Percentiles rank a stretch among this genome's conserved stretches.
Conservation (phyloP, 2,888 invertebrate genomes). For the Clusia tigrina region DNA sequence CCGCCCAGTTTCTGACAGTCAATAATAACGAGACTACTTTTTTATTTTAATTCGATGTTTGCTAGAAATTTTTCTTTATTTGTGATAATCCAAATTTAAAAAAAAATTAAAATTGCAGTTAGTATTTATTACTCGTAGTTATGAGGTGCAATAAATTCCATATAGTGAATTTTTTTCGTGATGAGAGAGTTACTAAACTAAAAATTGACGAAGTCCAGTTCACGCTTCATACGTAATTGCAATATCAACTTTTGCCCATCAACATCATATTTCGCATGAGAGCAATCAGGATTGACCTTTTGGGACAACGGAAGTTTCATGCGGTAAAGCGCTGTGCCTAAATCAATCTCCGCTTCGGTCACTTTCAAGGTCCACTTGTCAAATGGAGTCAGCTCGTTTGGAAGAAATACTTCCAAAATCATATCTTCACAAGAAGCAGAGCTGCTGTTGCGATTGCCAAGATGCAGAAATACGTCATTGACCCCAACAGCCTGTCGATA, state of each 20-base stretch:
- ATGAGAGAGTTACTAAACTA: no score
- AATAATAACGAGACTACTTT: no score
- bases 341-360: conserved; percentile 69
- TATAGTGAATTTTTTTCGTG: no score
- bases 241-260: conserved; percentile 73
- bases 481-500: conserved; percentile 87
- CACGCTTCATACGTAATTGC: conserved; percentile 77
- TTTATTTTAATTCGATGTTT: no score
- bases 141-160: no score
- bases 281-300: conserved; percentile 80
- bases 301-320: conserved; percentile 83
- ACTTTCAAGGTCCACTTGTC: conserved; percentile 80
- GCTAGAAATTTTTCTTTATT: no score
- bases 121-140: no score
- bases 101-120: no score
- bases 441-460: conserved; percentile 79
- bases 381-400: conserved; percentile 72
- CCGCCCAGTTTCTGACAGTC: no score
- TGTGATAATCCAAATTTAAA: no score
- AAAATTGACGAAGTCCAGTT: conserved; percentile 88
- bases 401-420: conserved; percentile 78
- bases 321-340: conserved; percentile 72
- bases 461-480: conserved; percentile 87
- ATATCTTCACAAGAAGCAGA: conserved; percentile 89
- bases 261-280: conserved; percentile 81